Conservation (phyloP, 2,888 invertebrate species). For the Drosophila falleni region DNA sequence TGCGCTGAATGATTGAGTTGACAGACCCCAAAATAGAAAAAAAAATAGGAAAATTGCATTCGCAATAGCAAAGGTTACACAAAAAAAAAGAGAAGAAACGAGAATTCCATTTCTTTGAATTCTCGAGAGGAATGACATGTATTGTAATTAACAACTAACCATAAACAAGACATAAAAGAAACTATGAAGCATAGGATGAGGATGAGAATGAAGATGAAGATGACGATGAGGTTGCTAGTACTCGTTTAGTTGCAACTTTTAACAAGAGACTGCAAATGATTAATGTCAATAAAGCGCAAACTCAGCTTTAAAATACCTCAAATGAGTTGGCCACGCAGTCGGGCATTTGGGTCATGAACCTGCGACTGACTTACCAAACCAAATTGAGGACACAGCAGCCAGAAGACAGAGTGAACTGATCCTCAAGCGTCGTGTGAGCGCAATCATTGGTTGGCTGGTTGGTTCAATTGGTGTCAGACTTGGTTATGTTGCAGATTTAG, state of each 20-base stretch:
- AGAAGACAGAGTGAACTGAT: conserved; percentile 38
- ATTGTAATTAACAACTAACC: conserved; percentile 50
- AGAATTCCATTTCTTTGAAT: conserved; percentile 18
- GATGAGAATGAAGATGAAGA: conserved; percentile 18
- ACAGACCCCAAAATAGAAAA: conserved; percentile 17
- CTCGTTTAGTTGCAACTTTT: conserved; percentile 71
- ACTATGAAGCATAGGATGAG: conserved; percentile 31
- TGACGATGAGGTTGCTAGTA: conserved; percentile 34
- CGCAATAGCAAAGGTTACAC: not conserved
- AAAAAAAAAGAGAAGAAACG: conserved; percentile 10
- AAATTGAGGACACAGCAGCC: conserved; percentile 63
- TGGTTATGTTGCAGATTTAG: conserved; percentile 21
- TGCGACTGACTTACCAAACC: conserved; percentile 37
- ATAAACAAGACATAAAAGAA: conserved; percentile 51
- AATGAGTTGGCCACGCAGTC: conserved; percentile 32
- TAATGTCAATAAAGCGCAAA: conserved; percentile 75
- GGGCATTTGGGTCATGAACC: conserved; percentile 74
- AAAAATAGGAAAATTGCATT: conserved; percentile 18
- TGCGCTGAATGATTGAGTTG: conserved; percentile 46
- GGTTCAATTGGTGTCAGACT: conserved; percentile 65
- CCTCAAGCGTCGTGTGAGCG: conserved; percentile 65
- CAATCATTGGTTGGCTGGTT: conserved; percentile 47
- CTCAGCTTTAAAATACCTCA: conserved; percentile 50
- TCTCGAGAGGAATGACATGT: conserved; percentile 31
- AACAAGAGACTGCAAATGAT: conserved; percentile 75